A percentile compares a stretch with the other conserved stretches of the same genome.
phyloP scores from a whole-genome alignment of 2,797 vertebrate species.

The Macroramphosus scolopax region DNA sequence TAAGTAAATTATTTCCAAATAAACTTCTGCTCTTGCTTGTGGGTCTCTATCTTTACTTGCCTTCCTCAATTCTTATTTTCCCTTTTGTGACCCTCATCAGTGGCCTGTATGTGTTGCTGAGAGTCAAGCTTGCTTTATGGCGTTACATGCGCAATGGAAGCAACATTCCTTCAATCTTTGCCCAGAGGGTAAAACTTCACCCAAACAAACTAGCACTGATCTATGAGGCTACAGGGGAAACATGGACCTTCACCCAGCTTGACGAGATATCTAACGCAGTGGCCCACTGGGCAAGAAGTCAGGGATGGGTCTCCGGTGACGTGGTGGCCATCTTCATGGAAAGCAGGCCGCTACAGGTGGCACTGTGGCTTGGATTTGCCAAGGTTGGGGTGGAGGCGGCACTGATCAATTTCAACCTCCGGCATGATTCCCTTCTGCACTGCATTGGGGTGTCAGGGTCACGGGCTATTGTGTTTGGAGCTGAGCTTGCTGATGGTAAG shows the following conservation, averaged over 20 bases:
- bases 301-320: slow-evolving; percentile 82
- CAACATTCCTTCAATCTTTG: slow-evolving; percentile 85
- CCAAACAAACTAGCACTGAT: slow-evolving; percentile 85
- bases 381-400: slow-evolving; percentile 87
- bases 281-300: slow-evolving; percentile 78
- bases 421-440: slow-evolving; percentile 82
- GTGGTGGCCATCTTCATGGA: slow-evolving; percentile 91
- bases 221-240: slow-evolving; percentile 82
- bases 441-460: slow-evolving; percentile 82
- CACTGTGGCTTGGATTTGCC: slow-evolving; percentile 89
- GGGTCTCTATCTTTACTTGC: not conserved
- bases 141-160: slow-evolving; percentile 72
- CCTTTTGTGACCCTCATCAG: slow-evolving; percentile 58
- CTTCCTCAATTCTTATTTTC: not conserved
- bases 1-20: slow-evolving; percentile 65
- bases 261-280: slow-evolving; percentile 83
- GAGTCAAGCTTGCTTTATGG: slow-evolving; percentile 83
- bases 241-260: slow-evolving; percentile 85
- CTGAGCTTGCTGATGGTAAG: slow-evolving; percentile 85
- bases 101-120: slow-evolving; percentile 84
- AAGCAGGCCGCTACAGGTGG: slow-evolving; percentile 86
- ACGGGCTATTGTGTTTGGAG: slow-evolving; percentile 85
- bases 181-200: slow-evolving; percentile 72
- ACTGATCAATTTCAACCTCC: slow-evolving; percentile 88
- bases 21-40: not conserved